Evolutionary conservation across 2,113 vertebrate species (phyloP), one percentile per base, ranked within the genome.

Genomic region (Dolichotis patagonum): DNA sequence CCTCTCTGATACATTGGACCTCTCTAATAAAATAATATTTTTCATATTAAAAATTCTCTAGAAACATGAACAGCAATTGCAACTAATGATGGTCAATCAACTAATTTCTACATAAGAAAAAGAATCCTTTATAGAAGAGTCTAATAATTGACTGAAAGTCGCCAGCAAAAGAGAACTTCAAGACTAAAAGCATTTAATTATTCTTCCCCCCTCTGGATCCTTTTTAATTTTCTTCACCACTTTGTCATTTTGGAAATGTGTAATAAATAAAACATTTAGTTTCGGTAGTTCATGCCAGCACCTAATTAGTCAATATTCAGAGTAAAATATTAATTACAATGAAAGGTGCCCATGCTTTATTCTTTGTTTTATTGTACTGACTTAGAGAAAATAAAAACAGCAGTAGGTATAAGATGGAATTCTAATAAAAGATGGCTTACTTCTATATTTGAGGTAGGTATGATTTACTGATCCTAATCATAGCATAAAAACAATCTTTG

Each of bases 321-420:
- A 62, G 1, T 38, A 82, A 90, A 90, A 52, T 71, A 41, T 22
- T 81, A 65, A 69, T 80, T 86, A 86, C 11, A 78, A 85, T 9
- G 3, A 0, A 65, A 38, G 0, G 0, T 0, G 0, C 78, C 43
- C 49, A 10, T 22, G 16, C 81, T 87, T 3, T 5, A 49, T 67
- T 73, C 30, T 43, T 95, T 77, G 2, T 82, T 94, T 91, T 95
- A 22, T 82, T 95, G 6, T 12, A 86, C 2, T 52, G 67, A 62
- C 26, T 92, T 69, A 93, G 28, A 54, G 9, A 84, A 89, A 77
- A 91, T 16, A 77, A 85, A 77, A 83, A 90, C 1, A 26, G 16
- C 20, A 6, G 30, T 1, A 54, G 5, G 0, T 32, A 60, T 52
- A 24, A 93, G 7, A 85, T 8, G 38, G 20, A 46, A 46, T 8